A percentile compares a stretch with the other conserved stretches of the same genome.
Evolutionary conservation across 2,888 invertebrate species (phyloP).

Genomic region (Tribolium freemani): DNA sequence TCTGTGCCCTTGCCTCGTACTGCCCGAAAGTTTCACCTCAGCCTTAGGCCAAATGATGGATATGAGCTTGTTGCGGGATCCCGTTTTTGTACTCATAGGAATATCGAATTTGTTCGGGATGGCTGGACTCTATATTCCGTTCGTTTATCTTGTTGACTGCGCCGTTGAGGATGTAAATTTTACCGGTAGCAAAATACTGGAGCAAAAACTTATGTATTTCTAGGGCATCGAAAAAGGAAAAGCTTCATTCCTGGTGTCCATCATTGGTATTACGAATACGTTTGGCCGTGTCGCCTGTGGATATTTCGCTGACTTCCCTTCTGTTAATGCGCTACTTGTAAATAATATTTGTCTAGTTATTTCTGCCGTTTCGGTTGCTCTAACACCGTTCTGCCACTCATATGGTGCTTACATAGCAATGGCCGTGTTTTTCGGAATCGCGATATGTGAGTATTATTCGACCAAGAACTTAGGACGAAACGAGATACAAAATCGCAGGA

Average conservation of each 20-base stretch:
- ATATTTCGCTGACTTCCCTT: conserved; percentile 91
- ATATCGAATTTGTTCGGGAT: conserved; percentile 97
- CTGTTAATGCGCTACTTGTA: conserved; percentile 91
- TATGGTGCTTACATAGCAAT: conserved; percentile 84
- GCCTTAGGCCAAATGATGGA: conserved; percentile 93
- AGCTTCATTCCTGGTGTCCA: conserved; percentile 84
- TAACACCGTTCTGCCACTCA: conserved; percentile 86
- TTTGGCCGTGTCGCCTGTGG: conserved; percentile 92
- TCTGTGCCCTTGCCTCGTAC: conserved; percentile 83
- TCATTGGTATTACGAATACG: conserved; percentile 95
- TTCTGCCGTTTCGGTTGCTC: conserved; percentile 87
- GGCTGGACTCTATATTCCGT: conserved; percentile 97
- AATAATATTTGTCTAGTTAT: conserved; percentile 94
- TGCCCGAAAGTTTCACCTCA: conserved; percentile 86
- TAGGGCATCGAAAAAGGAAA: conserved; percentile 80
- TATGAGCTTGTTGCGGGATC: conserved; percentile 87
- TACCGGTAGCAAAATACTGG: neutral
- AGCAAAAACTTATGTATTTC: conserved; percentile 52
- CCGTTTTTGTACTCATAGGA: conserved; percentile 92
- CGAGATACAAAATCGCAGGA: too few species aligned
- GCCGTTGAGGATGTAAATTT: conserved; percentile 78
- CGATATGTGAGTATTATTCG: conserved; percentile 81
- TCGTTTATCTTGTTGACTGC: conserved; percentile 92
- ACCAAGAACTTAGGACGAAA: neutral
- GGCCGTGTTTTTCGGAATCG: conserved; percentile 91